phyloP scores from a whole-genome alignment of 2,888 invertebrate species.

The Temnothorax ravouxi region DNA sequence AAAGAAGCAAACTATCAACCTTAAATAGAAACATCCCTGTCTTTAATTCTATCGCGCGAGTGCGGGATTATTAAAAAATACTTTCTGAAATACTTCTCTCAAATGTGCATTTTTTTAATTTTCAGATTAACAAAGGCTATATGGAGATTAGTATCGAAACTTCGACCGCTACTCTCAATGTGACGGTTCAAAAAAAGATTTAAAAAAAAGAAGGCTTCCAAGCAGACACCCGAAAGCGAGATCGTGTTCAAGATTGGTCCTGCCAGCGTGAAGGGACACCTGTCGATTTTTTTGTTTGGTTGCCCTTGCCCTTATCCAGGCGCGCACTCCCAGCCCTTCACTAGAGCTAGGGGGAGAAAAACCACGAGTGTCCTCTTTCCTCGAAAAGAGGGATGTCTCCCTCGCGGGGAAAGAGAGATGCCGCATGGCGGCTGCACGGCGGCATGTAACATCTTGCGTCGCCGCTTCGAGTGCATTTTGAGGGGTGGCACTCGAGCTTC shows the following conservation, averaged over 20 bases:
- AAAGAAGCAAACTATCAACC: background rate
- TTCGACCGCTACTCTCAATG: background rate
- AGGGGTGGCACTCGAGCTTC: conserved; percentile 32
- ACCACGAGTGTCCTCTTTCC: conserved; percentile 32
- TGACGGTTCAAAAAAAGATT: background rate
- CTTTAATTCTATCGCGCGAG: background rate
- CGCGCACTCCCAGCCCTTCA: conserved; percentile 55
- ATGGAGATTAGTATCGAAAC: background rate
- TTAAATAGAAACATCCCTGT: no score
- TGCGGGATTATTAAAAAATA: background rate
- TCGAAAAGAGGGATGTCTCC: background rate
- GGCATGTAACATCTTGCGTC: conserved; percentile 42
- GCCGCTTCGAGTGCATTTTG: conserved; percentile 46
- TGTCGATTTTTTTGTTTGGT: conserved; percentile 65
- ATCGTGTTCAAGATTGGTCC: conserved; percentile 38
- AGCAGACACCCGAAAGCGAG: background rate
- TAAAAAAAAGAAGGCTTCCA: background rate
- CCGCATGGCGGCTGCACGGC: background rate
- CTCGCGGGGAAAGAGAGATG: background rate
- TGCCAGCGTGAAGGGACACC: background rate
- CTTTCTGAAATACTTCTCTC: background rate
- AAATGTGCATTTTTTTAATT: background rate
- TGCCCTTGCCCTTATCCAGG: conserved; percentile 74
- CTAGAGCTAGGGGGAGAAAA: background rate
- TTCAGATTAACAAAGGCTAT: background rate